These are phyloP conservation scores for Sapajus apella DNA, from an alignment of 2,113 vertebrate genomes.

Conservation along the genomic window DNA sequence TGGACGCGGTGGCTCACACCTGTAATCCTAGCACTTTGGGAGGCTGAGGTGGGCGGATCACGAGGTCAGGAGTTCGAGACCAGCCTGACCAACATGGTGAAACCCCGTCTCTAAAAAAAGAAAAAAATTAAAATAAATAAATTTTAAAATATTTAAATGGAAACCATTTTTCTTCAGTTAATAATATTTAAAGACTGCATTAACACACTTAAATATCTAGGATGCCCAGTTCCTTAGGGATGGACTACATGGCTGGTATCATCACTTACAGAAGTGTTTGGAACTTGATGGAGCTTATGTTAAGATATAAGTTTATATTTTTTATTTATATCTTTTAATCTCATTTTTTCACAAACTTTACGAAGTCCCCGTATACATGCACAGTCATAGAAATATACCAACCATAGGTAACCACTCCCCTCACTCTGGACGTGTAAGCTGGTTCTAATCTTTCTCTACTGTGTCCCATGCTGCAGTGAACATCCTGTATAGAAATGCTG, in stretches of 20 bases:
- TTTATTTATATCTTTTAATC: neutral
- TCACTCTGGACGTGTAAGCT: neutral
- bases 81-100: too few species aligned
- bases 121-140: neutral
- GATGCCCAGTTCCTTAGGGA: neutral
- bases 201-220: neutral
- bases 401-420: neutral
- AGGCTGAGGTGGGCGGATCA: too few species aligned
- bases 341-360: neutral
- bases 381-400: neutral
- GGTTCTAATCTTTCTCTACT: neutral
- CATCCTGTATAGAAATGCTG: neutral
- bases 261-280: neutral
- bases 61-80: too few species aligned
- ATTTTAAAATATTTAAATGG: neutral
- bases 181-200: neutral
- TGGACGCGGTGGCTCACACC: too few species aligned
- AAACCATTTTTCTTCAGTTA: neutral
- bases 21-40: too few species aligned
- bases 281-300: neutral
- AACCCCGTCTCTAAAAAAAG: too few species aligned
- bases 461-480: rapidly evolving
- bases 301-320: neutral
- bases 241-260: neutral
- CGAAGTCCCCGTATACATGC: neutral